Percentiles rank a stretch among this genome's conserved stretches.
Conservation (phyloP, 2,113 vertebrate species). For the Hemiprocne comata region DNA sequence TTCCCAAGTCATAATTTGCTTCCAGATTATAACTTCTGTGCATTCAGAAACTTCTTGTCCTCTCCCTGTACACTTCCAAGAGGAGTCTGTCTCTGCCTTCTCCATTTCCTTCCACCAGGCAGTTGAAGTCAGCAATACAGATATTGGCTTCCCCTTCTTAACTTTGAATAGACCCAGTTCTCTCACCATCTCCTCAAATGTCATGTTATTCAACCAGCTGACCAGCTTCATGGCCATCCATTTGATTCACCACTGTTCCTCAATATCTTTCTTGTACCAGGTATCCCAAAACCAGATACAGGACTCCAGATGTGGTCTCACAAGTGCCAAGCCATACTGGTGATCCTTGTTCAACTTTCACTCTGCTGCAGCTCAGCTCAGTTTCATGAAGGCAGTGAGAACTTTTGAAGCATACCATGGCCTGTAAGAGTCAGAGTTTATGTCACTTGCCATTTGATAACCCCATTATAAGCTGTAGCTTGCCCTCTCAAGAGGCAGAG, state of each 20-base stretch:
- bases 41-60: background rate
- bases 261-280: background rate
- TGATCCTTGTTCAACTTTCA: background rate
- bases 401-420: background rate
- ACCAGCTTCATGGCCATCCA: background rate
- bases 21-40: background rate
- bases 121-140: background rate
- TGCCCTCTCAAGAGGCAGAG: background rate
- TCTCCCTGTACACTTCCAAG: background rate
- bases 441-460: background rate
- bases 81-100: background rate
- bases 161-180: background rate
- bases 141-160: background rate
- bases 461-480: background rate
- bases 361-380: background rate
- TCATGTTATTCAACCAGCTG: background rate
- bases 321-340: background rate
- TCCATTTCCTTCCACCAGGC: background rate
- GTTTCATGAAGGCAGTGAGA: background rate
- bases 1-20: background rate
- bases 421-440: no score
- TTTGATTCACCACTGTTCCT: background rate
- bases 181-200: background rate
- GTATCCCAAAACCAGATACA: background rate
- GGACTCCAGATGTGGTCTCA: background rate